These are phyloP conservation scores for Osmerus mordax DNA, from an alignment of 2,113 vertebrate genomes.

Conservation along the genomic window DNA sequence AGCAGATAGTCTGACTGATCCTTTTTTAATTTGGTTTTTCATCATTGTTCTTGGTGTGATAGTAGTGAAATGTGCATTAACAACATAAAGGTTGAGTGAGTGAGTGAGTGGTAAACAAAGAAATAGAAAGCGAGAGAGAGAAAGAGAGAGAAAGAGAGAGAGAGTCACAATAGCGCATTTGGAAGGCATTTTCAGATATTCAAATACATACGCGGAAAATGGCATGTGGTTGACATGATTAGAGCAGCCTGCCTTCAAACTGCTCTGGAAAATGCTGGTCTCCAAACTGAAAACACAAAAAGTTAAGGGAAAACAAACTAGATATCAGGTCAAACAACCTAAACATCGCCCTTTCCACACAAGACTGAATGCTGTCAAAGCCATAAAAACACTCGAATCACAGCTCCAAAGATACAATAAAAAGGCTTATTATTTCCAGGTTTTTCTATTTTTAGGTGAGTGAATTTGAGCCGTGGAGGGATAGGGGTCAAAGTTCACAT, in stretches of 20 bases:
- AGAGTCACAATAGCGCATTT: too few relatives aligned
- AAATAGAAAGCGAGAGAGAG: not conserved
- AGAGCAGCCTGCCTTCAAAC: not conserved
- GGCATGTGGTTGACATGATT: not conserved
- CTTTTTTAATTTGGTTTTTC: too few relatives aligned
- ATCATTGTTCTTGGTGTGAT: too few relatives aligned
- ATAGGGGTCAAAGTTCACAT: slow-evolving; percentile 78
- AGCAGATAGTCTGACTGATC: too few relatives aligned
- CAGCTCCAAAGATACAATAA: slow-evolving; percentile 37
- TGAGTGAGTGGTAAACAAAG: too few relatives aligned
- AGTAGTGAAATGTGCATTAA: too few relatives aligned
- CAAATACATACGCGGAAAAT: not conserved
- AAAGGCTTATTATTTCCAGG: slow-evolving; percentile 64
- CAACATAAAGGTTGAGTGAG: too few relatives aligned
- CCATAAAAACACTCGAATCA: slow-evolving; percentile 29
- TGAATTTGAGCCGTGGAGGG: slow-evolving; percentile 62
- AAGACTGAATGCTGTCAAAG: not conserved
- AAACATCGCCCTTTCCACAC: not conserved
- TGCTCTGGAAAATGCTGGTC: too few relatives aligned
- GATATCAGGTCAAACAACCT: not conserved
- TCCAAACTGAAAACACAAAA: not conserved
- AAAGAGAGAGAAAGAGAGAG: not conserved
- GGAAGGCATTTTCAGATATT: too few relatives aligned
- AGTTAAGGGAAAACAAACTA: not conserved
- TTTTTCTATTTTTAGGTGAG: slow-evolving; percentile 77